Base-by-base conservation (phyloP, 1,140 invertebrate species). In the Listronotus bonariensis region DNA sequence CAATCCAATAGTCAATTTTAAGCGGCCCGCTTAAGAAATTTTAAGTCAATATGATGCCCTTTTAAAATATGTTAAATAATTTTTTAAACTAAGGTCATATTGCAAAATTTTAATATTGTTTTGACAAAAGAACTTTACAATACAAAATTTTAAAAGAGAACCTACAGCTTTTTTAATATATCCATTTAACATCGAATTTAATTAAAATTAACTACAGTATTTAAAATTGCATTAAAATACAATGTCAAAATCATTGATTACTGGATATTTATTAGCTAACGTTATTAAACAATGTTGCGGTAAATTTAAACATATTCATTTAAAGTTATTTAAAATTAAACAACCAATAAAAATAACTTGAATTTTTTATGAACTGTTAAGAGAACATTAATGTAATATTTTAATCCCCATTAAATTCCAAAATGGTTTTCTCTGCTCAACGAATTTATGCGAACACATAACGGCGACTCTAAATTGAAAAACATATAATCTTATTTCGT, bases 321-420 rank as follows among this genome's bases (percentile, higher is more conserved):
- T 48, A 12, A 48, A 48, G 45, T 20, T 18, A 26, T 48, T 48
- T 48, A 48, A 26, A 48, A 48, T 48, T 18, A 48, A 48, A 48
- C 18, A 48, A 17, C 5, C 45, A 48, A 48, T 48, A 48, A 48
- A 43, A 48, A 20, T 20, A 26, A 48, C 15, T 10, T 48, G 45
- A 15, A 48, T 48, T 48, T 48, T 48, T 48, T 26, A 48, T 48
- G 45, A 26, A 12, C 18, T 17, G 45, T 20, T 48, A 48, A 48
- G 4, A 48, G 45, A 48, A 20, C 18, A 26, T 48, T 20, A 48
- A 48, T 26, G 15, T 48, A 48, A 48, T 48, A 48, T 20, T 48
- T 48, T 48, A 48, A 48, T 48, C 18, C 45, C 15, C 18, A 48
- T 18, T 20, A 48, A 48, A 48, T 48, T 48, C 1, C 18, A 7